phyloP scores from a whole-genome alignment of 2,113 vertebrate genomes.

The Malaclemys terrapin region DNA sequence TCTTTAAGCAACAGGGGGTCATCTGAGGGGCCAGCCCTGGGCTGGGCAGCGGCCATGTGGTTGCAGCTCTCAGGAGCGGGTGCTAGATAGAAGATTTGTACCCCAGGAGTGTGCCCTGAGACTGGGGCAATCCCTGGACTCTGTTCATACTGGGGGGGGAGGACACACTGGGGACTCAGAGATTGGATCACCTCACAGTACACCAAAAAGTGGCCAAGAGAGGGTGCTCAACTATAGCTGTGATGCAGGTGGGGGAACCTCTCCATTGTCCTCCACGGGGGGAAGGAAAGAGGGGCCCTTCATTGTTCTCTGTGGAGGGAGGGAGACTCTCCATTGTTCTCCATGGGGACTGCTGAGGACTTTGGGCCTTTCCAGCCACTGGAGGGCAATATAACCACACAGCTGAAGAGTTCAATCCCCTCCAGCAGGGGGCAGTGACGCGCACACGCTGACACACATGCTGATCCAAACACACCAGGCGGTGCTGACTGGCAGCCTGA shows the following conservation, averaged over 20 bases:
- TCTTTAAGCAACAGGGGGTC: neutral
- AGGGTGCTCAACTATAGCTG: neutral
- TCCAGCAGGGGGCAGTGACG: neutral
- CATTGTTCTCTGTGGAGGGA: neutral
- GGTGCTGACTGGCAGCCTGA: neutral
- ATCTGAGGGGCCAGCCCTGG: neutral
- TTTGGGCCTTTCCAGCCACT: neutral
- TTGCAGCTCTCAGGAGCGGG: neutral
- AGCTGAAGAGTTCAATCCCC: neutral
- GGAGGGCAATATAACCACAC: neutral
- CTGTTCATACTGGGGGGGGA: neutral
- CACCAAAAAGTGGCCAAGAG: neutral
- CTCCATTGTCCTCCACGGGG: neutral
- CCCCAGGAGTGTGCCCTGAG: neutral
- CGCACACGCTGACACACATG: neutral
- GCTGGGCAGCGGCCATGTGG: neutral
- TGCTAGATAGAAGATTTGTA: neutral
- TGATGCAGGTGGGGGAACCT: neutral
- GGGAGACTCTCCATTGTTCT: neutral
- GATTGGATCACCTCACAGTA: neutral
- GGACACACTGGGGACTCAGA: neutral
- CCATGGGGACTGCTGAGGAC: neutral
- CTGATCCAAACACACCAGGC: neutral
- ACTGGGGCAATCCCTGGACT: neutral
- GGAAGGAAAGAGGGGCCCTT: neutral